These are phyloP conservation scores for Lepidurus packardi DNA, from an alignment of 1,140 invertebrate species.

Conservation along the genomic window DNA sequence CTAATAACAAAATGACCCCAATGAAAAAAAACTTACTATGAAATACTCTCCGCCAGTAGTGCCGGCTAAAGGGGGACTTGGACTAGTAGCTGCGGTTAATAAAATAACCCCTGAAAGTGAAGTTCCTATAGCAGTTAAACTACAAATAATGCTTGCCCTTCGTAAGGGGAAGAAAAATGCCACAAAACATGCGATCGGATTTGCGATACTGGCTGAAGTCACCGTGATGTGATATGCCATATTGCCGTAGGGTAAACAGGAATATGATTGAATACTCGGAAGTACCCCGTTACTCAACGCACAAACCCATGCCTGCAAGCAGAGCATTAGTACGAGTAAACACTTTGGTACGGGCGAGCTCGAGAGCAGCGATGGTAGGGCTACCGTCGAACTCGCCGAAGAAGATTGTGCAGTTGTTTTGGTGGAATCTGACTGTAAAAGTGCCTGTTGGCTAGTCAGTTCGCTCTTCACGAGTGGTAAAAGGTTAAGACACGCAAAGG, in stretches of 20 bases:
- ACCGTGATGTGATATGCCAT: slow-evolving; percentile 73
- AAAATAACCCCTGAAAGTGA: slow-evolving; percentile 60
- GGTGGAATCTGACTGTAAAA: background rate
- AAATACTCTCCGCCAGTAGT: slow-evolving; percentile 55
- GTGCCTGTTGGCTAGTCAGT: background rate
- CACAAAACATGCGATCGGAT: slow-evolving; percentile 72
- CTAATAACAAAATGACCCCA: background rate
- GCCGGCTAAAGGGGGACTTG: slow-evolving; percentile 61
- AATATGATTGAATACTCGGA: slow-evolving; percentile 78
- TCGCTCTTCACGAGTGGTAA: slow-evolving; percentile 43
- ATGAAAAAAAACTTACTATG: slow-evolving; percentile 58
- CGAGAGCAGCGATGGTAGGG: background rate
- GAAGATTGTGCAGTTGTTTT: background rate
- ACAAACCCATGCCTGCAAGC: slow-evolving; percentile 46
- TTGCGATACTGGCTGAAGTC: slow-evolving; percentile 72
- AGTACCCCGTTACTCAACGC: slow-evolving; percentile 69
- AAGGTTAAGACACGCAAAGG: slow-evolving; percentile 49
- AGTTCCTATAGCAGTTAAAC: slow-evolving; percentile 50
- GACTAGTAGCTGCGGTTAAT: slow-evolving; percentile 64
- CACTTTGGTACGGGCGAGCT: slow-evolving; percentile 31
- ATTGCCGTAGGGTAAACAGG: slow-evolving; percentile 79
- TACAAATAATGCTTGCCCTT: slow-evolving; percentile 52
- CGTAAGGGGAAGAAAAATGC: slow-evolving; percentile 65
- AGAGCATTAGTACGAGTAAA: slow-evolving; percentile 38
- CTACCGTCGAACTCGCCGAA: background rate